Base-by-base conservation (phyloP, 2,797 vertebrate species). In the Coranthus polyacanthus region DNA sequence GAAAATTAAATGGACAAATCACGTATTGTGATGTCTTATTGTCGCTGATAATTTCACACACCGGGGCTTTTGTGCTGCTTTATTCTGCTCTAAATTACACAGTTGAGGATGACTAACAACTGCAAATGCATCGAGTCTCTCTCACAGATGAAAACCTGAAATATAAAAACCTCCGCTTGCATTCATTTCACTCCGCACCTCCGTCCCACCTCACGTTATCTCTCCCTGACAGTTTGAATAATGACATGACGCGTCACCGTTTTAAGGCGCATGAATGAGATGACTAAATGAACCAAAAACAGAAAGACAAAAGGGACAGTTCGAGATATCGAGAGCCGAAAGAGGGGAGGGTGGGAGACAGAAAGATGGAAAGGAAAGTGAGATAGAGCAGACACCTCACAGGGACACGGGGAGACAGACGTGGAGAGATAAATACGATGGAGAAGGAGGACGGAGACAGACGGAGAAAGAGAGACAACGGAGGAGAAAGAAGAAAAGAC, bases 251-350 rank as follows among this genome's bases (percentile, higher is more conserved):
- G 21, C 66, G 51, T 69, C 73, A 13, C 29, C 49, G 26, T 64
- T 76, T 75, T 68, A 55, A 64, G 70, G 62, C 56, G 52, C 59
- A 43, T 42, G 61, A 64, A 78, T 76, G 66, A 71, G 44, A 51
- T 5, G 42, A 34, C 53, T 6, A 72, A 79, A 65, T 38, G 55
- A 79, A 62, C 60, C 38, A 49, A 55, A 55, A 57, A 68, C 66
- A 58, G 42, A 72, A 67, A 83, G 70, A 78, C 72, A 32, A 86
- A 75, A 84, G 58, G 64, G 72, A 78, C 70, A 68, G 79, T 72
- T 59, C 29, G 67, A 82, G 66, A 74, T 61, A 70, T 34, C 50
- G 63, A 44, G 53, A 76, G 71, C n/a, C 13, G 51, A 1, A 8
- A 45, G 38, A 51, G 55, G 41, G 13, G 53, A 1, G 10, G 49